Base-by-base conservation (phyloP, 35 echinoderm and acorn worm species). In the Apostichopus californicus region DNA sequence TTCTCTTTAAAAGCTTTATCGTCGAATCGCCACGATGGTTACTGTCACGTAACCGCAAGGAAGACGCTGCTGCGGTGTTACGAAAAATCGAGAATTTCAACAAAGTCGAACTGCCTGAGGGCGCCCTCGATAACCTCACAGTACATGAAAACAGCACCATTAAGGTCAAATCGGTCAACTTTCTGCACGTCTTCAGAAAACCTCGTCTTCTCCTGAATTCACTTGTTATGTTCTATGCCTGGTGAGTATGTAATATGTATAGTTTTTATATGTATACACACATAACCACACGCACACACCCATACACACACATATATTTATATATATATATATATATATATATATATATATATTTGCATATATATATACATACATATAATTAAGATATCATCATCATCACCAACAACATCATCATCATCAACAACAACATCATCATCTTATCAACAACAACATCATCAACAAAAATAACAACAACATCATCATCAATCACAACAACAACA, bases 1-100 rank as follows among this genome's bases (percentile, higher is more conserved):
- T 57, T 12, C 80, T 25, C 9, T 52, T 58, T 0, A 23, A 5
- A 20, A 96, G 95, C 80, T 24, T 94, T 64, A 54, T 92, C 20
- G 24, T 90, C 1, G 95, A 96, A 68, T 96, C 95, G 8, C 81
- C 93, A 5, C 63, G 95, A 23, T 96, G 95, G 95, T 78, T 96
- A n/a, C 25, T 96, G 12, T 92, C 93, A 17, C 90, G 91, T 5
- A 75, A 73, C 8, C 90, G 93, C 5, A 65, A 58, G 8, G 21
- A 81, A 0, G 93, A 94, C 23, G 93, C 93, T 3, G 59, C 92
- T n/a, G 34, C 77, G 64, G 91, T 96, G 15, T 58, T 96, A 5
- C 64, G 94, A 18, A 89, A 92, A 64, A 96, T 96, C 21, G 95
- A 94, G 15, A 92, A 78, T 22, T 90, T 96, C 57, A 96, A 96